These are phyloP conservation scores for Bombus breviceps DNA, from an alignment of 1,140 invertebrate species.

Conservation along the genomic window DNA sequence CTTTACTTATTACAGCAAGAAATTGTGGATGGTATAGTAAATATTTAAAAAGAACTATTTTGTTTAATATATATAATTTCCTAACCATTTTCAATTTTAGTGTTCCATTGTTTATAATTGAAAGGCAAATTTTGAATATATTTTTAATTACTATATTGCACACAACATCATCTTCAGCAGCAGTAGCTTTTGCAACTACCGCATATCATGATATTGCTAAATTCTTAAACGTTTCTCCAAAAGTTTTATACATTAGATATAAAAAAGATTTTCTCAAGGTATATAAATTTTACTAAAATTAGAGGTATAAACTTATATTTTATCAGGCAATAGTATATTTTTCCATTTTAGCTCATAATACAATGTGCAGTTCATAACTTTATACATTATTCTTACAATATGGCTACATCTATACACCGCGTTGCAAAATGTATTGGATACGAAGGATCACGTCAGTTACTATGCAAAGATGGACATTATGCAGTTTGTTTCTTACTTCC, in stretches of 20 bases:
- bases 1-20: slow-evolving; percentile 83
- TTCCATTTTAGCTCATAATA: slow-evolving; percentile 79
- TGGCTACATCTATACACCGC: slow-evolving; percentile 82
- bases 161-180: slow-evolving; percentile 81
- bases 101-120: slow-evolving; percentile 85
- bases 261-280: slow-evolving; percentile 85
- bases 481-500: slow-evolving; percentile 85
- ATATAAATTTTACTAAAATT: slow-evolving; percentile 36
- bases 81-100: slow-evolving; percentile 79
- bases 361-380: slow-evolving; percentile 85
- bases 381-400: slow-evolving; percentile 79
- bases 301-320: not conserved
- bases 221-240: slow-evolving; percentile 83
- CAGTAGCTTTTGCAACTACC: slow-evolving; percentile 84
- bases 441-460: slow-evolving; percentile 84
- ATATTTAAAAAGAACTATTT: slow-evolving; percentile 16
- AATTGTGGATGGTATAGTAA: slow-evolving; percentile 80
- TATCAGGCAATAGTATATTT: slow-evolving; percentile 1
- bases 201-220: slow-evolving; percentile 85
- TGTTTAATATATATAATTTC: slow-evolving; percentile 27
- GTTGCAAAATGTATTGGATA: slow-evolving; percentile 85
- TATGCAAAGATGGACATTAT: slow-evolving; percentile 84
- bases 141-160: slow-evolving; percentile 84
- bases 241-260: slow-evolving; percentile 86
- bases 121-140: slow-evolving; percentile 72